Evolutionary conservation across 2,888 invertebrate genomes (phyloP).

Genomic region (Machimus atricapillus): DNA sequence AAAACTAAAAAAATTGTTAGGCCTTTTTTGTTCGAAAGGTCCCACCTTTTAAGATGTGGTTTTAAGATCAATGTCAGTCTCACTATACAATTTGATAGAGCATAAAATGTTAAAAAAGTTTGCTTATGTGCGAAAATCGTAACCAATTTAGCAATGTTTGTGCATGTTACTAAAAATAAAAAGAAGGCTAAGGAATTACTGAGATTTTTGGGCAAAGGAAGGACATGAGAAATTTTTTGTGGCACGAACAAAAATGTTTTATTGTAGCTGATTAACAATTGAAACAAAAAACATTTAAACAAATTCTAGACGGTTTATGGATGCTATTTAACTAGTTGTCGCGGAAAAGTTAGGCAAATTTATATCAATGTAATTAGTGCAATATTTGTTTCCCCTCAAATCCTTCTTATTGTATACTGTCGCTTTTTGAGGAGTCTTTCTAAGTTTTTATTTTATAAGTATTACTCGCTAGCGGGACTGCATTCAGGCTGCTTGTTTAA

Average conservation of each 20-base stretch:
- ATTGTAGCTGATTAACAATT: background rate
- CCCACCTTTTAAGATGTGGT: background rate
- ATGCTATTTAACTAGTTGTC: constrained; percentile 26
- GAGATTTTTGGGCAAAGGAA: background rate
- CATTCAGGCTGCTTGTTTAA: background rate
- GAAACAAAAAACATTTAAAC: constrained; percentile 21
- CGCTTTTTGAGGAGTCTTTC: background rate
- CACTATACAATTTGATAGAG: background rate
- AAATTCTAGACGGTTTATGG: constrained; percentile 9
- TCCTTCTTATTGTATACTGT: constrained; percentile 4
- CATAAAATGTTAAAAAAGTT: background rate
- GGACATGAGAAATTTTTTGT: background rate
- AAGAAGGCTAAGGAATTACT: background rate
- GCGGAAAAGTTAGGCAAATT: constrained; percentile 28
- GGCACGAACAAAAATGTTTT: constrained; percentile 26
- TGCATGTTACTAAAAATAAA: constrained; percentile 7
- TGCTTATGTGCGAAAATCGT: background rate
- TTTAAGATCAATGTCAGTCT: background rate
- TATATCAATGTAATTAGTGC: constrained; percentile 35
- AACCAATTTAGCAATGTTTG: background rate
- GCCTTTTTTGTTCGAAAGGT: background rate
- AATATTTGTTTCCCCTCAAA: constrained; percentile 20
- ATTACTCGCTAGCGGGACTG: background rate
- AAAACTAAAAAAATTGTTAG: background rate
- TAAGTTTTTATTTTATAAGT: constrained; percentile 21